A percentile compares a stretch with the other conserved stretches of the same genome.
Conservation (phyloP, 1,140 invertebrate genomes). For the Lepidurus packardi region DNA sequence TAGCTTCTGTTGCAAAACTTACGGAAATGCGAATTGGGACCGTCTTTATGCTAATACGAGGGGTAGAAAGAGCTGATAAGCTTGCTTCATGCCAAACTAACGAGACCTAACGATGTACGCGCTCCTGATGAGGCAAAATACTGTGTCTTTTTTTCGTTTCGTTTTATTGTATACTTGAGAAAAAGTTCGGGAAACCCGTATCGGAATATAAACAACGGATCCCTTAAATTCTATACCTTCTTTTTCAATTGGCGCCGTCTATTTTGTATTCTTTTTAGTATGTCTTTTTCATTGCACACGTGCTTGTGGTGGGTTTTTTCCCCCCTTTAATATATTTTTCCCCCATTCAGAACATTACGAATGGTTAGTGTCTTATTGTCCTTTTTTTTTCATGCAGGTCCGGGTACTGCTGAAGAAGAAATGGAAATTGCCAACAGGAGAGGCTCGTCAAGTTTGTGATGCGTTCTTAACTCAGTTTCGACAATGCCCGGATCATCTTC, state of each 20-base stretch:
- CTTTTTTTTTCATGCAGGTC: conserved; percentile 51
- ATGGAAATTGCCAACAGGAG: conserved; percentile 57
- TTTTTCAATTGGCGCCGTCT: not conserved
- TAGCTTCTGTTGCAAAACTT: not conserved
- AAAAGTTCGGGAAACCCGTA: not conserved
- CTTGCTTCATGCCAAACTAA: not conserved
- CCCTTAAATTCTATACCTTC: not conserved
- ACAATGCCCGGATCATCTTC: conserved; percentile 66
- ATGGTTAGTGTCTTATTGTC: not conserved
- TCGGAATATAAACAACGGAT: not conserved
- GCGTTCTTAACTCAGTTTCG: conserved; percentile 66
- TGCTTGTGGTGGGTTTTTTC: not conserved
- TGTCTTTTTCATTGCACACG: conserved; percentile 16
- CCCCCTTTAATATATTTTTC: not conserved
- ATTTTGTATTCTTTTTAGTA: not conserved
- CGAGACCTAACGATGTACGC: not conserved
- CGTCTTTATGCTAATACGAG: not conserved
- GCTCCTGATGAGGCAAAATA: not conserved
- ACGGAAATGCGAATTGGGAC: not conserved
- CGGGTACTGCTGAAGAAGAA: conserved; percentile 58
- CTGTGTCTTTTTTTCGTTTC: not conserved
- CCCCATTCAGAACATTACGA: not conserved
- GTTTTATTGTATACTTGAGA: not conserved
- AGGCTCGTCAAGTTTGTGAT: conserved; percentile 55
- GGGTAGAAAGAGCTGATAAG: conserved; percentile 15